Evolutionary conservation across 2,113 vertebrate genomes (phyloP).

Genomic region (Piprites chloris): DNA sequence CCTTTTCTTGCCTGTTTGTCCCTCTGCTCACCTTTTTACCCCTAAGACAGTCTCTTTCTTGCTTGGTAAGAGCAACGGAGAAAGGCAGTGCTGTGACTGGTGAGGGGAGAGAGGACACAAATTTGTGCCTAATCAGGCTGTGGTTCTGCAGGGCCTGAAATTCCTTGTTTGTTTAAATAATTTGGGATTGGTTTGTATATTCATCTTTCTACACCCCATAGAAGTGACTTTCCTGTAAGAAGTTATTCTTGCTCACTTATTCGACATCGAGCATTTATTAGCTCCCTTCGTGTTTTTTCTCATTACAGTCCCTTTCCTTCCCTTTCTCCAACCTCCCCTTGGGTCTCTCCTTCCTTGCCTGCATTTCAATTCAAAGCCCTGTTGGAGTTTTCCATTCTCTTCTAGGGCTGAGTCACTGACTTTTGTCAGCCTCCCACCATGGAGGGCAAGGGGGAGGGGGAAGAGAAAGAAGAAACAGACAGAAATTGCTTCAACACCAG

Average conservation of each 20-base stretch:
- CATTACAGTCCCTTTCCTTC: not conserved
- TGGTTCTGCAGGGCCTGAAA: not conserved
- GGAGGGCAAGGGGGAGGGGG: conserved; percentile 40
- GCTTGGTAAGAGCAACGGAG: not conserved
- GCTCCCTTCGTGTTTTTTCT: not conserved
- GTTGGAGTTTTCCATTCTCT: conserved; percentile 60
- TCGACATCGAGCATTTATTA: not conserved
- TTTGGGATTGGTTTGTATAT: not conserved
- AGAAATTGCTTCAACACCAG: conserved; percentile 32
- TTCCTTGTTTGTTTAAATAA: not conserved
- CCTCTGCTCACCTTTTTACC: not conserved
- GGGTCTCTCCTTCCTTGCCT: conserved; percentile 49
- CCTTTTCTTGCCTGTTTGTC: not conserved
- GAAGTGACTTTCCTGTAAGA: not conserved
- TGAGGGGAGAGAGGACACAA: not conserved
- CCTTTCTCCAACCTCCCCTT: conserved; percentile 50
- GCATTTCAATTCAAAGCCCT: conserved; percentile 42
- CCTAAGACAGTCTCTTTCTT: not conserved
- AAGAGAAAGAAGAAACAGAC: conserved; percentile 58
- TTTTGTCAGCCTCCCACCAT: conserved; percentile 54
- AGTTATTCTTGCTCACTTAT: not conserved
- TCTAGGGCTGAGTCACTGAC: conserved; percentile 52
- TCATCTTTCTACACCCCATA: not conserved
- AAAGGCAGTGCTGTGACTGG: not conserved
- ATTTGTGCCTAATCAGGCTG: not conserved